Conservation (phyloP, 2,797 vertebrate species). For the Novumbra hubbsi region DNA sequence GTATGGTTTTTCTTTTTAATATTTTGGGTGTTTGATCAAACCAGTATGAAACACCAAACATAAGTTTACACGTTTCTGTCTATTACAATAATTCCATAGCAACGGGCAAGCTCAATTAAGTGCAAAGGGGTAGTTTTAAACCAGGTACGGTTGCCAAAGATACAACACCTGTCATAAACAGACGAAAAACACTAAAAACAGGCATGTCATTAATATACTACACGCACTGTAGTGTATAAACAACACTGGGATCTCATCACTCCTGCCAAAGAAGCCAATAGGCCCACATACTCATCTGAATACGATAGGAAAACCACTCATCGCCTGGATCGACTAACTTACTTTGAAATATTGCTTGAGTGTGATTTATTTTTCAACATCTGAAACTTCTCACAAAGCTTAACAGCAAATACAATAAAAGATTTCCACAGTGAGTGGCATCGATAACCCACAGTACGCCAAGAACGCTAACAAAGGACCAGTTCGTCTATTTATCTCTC, state of each 20-base stretch:
- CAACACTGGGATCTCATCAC: neutral
- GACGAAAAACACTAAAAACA: neutral
- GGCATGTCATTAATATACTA: neutral
- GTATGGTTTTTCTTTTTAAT: too few species aligned
- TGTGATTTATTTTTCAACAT: slow-evolving; percentile 43
- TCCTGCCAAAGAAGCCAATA: neutral
- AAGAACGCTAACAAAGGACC: slow-evolving; percentile 29
- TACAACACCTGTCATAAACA: neutral
- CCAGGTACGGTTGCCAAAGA: neutral
- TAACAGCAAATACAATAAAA: slow-evolving; percentile 41
- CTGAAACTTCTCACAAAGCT: slow-evolving; percentile 15
- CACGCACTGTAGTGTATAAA: too few species aligned
- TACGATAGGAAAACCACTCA: neutral
- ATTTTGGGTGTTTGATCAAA: too few species aligned
- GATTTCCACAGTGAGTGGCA: slow-evolving; percentile 52
- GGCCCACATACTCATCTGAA: neutral
- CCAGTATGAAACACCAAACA: too few species aligned
- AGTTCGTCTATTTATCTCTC: slow-evolving; percentile 46
- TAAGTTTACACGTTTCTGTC: neutral
- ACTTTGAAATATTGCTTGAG: slow-evolving; percentile 47
- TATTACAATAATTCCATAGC: neutral
- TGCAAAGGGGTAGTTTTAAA: neutral
- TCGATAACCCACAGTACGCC: slow-evolving; percentile 4
- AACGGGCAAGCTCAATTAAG: neutral
- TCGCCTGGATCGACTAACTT: slow-evolving; percentile 38